Conservation (phyloP, 2,113 vertebrate genomes). For the Beaufortia kweichowensis region DNA sequence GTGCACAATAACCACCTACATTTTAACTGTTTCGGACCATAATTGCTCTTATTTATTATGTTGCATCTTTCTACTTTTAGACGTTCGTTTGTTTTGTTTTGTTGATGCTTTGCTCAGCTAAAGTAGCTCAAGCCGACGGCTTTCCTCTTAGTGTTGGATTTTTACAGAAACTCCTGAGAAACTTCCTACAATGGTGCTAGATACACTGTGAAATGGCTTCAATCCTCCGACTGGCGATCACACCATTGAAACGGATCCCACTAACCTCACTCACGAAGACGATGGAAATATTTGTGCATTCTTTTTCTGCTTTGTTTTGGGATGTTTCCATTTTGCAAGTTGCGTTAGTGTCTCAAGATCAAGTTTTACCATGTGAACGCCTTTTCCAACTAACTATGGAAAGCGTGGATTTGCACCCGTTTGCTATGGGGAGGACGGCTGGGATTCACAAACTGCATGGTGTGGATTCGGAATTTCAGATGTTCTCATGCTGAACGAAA, state of each 20-base stretch:
- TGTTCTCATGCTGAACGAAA: not conserved
- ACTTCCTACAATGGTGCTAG: conserved; percentile 96
- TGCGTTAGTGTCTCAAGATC: not conserved
- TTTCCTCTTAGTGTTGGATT: conserved; percentile 71
- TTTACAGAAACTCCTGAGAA: conserved; percentile 73
- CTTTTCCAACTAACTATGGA: not conserved
- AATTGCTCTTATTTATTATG: conserved; percentile 96
- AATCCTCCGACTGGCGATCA: conserved; percentile 46
- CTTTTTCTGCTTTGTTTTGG: conserved; percentile 57
- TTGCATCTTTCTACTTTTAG: conserved; percentile 83
- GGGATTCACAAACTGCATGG: conserved; percentile 48
- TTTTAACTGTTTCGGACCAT: conserved; percentile 81
- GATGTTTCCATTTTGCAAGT: conserved; percentile 35
- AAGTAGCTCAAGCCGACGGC: conserved; percentile 65
- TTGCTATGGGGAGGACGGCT: conserved; percentile 42
- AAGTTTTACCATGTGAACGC: not conserved
- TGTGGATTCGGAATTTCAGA: not conserved
- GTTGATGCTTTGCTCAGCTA: conserved; percentile 64
- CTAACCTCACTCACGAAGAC: not conserved
- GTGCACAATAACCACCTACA: conserved; percentile 95
- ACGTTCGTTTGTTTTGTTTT: conserved; percentile 53
- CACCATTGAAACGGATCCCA: conserved; percentile 33
- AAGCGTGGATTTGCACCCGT: conserved; percentile 2
- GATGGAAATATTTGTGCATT: conserved; percentile 22
- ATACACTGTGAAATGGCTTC: conserved; percentile 94